A percentile compares a stretch with the other conserved stretches of the same genome.
phyloP scores from a whole-genome alignment of 1,140 invertebrate genomes.

The Pissodes strobi region DNA sequence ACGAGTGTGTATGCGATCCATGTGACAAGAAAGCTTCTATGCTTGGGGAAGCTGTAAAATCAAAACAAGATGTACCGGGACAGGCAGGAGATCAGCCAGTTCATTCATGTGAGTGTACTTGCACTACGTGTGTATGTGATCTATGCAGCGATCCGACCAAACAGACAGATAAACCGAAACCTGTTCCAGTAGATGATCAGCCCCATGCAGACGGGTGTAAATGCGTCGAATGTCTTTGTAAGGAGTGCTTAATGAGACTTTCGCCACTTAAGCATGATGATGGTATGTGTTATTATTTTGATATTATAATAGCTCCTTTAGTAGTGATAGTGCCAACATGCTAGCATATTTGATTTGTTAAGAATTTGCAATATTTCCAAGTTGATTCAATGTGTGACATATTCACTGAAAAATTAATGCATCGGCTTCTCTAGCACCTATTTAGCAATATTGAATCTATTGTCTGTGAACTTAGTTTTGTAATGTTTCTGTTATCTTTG shows the following conservation, averaged over 20 bases:
- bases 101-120: conserved; percentile 21
- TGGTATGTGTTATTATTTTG: conserved; percentile 1
- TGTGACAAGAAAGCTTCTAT: conserved; percentile 25
- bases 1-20: conserved; percentile 21
- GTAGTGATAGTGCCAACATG: too few species aligned
- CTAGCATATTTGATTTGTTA: too few species aligned
- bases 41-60: neutral
- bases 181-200: neutral
- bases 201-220: conserved; percentile 8
- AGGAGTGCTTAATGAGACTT: conserved; percentile 22
- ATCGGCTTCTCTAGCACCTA: too few species aligned
- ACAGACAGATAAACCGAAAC: neutral
- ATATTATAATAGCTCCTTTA: too few species aligned
- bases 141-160: conserved; percentile 2
- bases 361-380: too few species aligned
- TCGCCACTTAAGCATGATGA: conserved; percentile 11
- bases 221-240: conserved; percentile 19
- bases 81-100: neutral
- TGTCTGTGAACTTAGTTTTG: too few species aligned
- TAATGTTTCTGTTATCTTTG: too few species aligned
- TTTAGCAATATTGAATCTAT: too few species aligned
- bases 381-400: too few species aligned
- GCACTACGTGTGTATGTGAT: conserved; percentile 15
- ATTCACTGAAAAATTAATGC: too few species aligned
- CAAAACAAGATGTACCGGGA: neutral